phyloP scores from a whole-genome alignment of 2,113 vertebrate species.

The Salminus brasiliensis region DNA sequence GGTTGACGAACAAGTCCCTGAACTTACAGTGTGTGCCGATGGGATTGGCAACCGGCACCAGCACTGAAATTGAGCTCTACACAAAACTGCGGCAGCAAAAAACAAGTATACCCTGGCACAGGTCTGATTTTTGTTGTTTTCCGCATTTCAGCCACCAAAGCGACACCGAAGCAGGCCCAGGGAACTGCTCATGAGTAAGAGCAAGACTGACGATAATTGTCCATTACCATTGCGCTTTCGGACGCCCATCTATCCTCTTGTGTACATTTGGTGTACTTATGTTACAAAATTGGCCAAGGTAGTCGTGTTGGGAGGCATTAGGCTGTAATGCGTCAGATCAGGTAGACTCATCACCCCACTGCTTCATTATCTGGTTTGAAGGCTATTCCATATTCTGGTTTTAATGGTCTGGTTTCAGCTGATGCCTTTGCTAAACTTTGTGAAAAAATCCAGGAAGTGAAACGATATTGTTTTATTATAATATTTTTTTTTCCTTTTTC shows the following conservation, averaged over 20 bases:
- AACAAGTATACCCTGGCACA: slow-evolving; percentile 11
- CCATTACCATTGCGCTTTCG: slow-evolving; percentile 18
- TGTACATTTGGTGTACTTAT: slow-evolving; percentile 10
- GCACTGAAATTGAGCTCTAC: slow-evolving; percentile 15
- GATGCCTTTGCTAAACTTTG: slow-evolving; percentile 5
- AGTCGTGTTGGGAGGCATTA: slow-evolving; percentile 2
- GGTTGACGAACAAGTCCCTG: no score
- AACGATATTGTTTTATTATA: slow-evolving; percentile 27
- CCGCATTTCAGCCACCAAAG: neutral
- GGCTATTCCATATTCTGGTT: neutral
- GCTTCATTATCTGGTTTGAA: neutral
- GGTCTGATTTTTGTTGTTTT: neutral
- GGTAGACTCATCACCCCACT: neutral
- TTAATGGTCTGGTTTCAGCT: slow-evolving; percentile 16
- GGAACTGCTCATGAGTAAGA: slow-evolving; percentile 17
- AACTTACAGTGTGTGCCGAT: neutral
- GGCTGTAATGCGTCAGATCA: slow-evolving; percentile 12
- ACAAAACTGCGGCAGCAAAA: neutral
- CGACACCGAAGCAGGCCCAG: neutral
- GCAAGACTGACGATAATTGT: slow-evolving; percentile 32
- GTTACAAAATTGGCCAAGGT: slow-evolving; percentile 22
- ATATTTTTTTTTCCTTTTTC: slow-evolving; percentile 4
- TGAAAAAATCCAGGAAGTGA: slow-evolving; percentile 25
- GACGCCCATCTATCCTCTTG: slow-evolving; percentile 1
- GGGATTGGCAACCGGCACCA: no score